Evolutionary conservation across 2,113 vertebrate genomes (phyloP), one percentile per base, ranked within the genome.

Genomic region (Otocyon megalotis): DNA sequence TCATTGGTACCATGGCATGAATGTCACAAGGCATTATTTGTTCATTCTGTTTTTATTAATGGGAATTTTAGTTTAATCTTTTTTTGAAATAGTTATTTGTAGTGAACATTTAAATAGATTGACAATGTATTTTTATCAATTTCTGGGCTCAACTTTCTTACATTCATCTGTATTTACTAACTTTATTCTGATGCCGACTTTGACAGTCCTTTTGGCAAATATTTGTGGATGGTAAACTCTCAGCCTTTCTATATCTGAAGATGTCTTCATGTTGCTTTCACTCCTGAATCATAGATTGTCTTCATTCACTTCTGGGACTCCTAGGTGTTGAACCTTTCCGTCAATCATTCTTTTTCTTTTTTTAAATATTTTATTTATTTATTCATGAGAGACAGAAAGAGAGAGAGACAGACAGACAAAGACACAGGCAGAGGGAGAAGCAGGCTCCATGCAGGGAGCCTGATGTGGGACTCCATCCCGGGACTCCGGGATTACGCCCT

Each of bases 21-120:
- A n/a, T 35, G 3, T 72, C 19, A 30, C 20, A 26, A 79, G 62
- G 17, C 32, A 9, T 87, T 24, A 32, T 67, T 28, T 83, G 35
- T 53, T 22, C 12, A 53, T 82, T 86, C 58, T 95, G 37, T 72
- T 82, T 92, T 83, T 60, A 62, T 90, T 94, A 54, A 84, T 17
- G 53, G 50, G 8, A 87, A 30, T 32, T 58, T 79, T 77, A 30
- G 69, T 67, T 93, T 80, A 28, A 54, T 84, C 16, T 35, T 72
- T 89, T 89, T 65, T 71, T 77, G 37, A 79, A 80, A 67, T 10
- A 67, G 22, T 58, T 71, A 63, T 71, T 72, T 94, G 54, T 89
- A 50, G 28, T 76, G 35, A 62, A 76, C 56, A 80, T 74, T 93
- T 74, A 74, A 79, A 91, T 24, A 93, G 54, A 90, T 35, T 63